A percentile compares a stretch with the other conserved stretches of the same genome.
Evolutionary conservation across 2,888 invertebrate genomes (phyloP).

Genomic region (Lacanobia wlatinum): DNA sequence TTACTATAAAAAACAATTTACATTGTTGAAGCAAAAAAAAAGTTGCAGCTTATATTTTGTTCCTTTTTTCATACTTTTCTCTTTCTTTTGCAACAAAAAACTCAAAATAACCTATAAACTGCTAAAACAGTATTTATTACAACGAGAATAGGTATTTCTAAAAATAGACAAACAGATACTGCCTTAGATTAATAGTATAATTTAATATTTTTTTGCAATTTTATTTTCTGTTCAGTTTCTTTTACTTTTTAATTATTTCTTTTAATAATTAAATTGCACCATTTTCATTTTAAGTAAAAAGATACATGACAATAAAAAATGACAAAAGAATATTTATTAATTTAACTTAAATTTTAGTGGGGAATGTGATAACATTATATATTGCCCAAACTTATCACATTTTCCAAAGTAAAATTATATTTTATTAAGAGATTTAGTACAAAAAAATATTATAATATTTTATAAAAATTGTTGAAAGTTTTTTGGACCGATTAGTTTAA

Average conservation of each 20-base stretch:
- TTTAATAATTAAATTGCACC: slow-evolving; percentile 42
- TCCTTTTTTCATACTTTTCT: slow-evolving; percentile 35
- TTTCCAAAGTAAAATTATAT: slow-evolving; percentile 65
- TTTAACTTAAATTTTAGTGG: slow-evolving; percentile 63
- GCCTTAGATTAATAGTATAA: slow-evolving; percentile 66
- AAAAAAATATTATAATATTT: slow-evolving; percentile 64
- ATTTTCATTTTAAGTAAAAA: slow-evolving; percentile 37
- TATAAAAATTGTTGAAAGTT: slow-evolving; percentile 59
- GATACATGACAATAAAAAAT: slow-evolving; percentile 64
- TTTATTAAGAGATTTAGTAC: slow-evolving; percentile 68
- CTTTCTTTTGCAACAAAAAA: slow-evolving; percentile 29
- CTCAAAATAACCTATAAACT: slow-evolving; percentile 16
- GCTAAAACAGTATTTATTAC: slow-evolving; percentile 59
- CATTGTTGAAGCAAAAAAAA: slow-evolving; percentile 29
- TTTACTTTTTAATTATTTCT: slow-evolving; percentile 35
- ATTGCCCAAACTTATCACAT: slow-evolving; percentile 75
- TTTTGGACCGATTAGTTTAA: slow-evolving; percentile 73
- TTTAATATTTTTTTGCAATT: slow-evolving; percentile 56
- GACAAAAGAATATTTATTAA: slow-evolving; percentile 62
- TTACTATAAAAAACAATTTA: slow-evolving; percentile 44
- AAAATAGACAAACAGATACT: slow-evolving; percentile 64
- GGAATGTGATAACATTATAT: slow-evolving; percentile 70
- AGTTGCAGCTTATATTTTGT: slow-evolving; percentile 49
- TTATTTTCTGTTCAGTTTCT: slow-evolving; percentile 34
- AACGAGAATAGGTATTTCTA: slow-evolving; percentile 54